Conservation (phyloP, 1,140 invertebrate species). For the Phymorhynchus buccinoides region DNA sequence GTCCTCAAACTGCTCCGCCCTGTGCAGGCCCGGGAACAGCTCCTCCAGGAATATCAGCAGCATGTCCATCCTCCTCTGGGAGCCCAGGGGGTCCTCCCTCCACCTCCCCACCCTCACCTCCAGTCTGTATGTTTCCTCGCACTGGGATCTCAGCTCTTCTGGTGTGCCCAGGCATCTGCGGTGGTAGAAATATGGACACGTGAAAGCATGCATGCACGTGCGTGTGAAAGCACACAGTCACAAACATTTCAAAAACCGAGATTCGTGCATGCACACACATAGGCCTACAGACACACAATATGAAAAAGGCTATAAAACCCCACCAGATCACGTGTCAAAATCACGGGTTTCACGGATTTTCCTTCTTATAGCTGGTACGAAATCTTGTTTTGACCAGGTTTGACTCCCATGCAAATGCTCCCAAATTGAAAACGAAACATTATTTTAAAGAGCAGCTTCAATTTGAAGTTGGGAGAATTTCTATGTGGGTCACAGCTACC, state of each 20-base stretch:
- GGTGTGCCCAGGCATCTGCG: constrained; percentile 21
- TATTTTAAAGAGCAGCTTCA: no score
- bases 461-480: no score
- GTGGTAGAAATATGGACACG: no score
- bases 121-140: constrained; percentile 20
- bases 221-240: neutral
- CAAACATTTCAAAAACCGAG: neutral
- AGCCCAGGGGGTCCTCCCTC: neutral
- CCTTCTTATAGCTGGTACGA: no score
- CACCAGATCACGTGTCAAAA: no score
- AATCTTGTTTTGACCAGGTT: no score
- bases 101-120: constrained; percentile 18
- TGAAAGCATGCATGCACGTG: neutral
- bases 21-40: constrained; percentile 13
- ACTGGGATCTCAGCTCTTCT: constrained; percentile 19
- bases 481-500: no score
- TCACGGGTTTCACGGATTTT: no score
- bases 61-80: constrained; percentile 21
- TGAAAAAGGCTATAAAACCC: no score
- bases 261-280: neutral
- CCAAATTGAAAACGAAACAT: no score
- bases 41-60: constrained; percentile 24
- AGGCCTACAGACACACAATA: neutral
- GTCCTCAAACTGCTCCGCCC: constrained; percentile 22
- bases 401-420: no score